Evolutionary conservation across 1,140 invertebrate genomes (phyloP).

Genomic region (Charaxes varanes): DNA sequence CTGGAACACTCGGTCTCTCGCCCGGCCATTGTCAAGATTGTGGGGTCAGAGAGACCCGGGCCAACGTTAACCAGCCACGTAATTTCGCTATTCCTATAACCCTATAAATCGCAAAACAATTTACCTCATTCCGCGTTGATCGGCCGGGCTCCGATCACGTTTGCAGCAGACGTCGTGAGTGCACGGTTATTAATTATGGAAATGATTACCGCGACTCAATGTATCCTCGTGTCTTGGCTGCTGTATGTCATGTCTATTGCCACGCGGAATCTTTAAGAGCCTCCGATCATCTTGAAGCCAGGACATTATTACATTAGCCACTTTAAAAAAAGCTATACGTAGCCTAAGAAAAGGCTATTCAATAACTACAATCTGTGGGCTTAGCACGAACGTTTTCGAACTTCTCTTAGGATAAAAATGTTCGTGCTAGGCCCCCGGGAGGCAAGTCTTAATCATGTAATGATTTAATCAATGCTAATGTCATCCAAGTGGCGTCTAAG

Average conservation of each 20-base stretch:
- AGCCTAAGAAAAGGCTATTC: too few species aligned
- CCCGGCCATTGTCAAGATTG: conserved; percentile 69
- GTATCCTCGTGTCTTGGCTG: conserved; percentile 39
- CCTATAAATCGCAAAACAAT: conserved; percentile 72
- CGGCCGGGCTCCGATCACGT: conserved; percentile 43
- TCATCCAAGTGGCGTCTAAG: too few species aligned
- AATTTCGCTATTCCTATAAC: conserved; percentile 67
- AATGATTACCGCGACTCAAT: conserved; percentile 51
- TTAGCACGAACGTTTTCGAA: too few species aligned
- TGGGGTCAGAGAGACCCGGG: conserved; percentile 58
- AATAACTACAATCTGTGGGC: too few species aligned
- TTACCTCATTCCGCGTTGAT: conserved; percentile 41
- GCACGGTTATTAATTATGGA: conserved; percentile 64
- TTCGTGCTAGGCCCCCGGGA: too few species aligned
- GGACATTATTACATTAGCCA: too few species aligned
- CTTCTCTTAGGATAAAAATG: too few species aligned
- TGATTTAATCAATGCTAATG: too few species aligned
- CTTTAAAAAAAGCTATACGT: too few species aligned
- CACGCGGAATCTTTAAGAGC: too few species aligned
- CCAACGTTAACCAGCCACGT: conserved; percentile 53
- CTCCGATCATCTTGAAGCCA: too few species aligned
- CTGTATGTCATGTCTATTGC: conserved; percentile 27
- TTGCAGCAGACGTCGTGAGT: conserved; percentile 58
- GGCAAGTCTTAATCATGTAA: too few species aligned
- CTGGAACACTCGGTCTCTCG: conserved; percentile 53